Evolutionary conservation across 2,888 invertebrate species (phyloP).

Genomic region (Adelphocoris suturalis): DNA sequence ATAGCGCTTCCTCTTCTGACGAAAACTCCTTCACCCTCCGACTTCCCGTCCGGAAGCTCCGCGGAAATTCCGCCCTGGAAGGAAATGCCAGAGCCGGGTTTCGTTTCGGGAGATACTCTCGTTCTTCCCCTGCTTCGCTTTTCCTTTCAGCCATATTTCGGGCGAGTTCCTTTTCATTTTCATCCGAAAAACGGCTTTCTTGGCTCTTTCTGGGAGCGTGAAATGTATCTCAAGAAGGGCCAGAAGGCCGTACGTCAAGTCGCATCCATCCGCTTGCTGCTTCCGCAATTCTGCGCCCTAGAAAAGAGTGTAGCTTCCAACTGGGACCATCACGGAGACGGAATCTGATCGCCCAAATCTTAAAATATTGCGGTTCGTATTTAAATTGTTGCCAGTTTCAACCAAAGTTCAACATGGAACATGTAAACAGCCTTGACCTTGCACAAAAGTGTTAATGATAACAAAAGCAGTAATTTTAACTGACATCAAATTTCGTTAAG

Average conservation of each 20-base stretch:
- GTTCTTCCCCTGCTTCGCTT: not conserved
- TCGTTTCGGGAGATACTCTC: not conserved
- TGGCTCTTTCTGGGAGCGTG: not conserved
- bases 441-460: too few relatives aligned
- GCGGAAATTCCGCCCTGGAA: constrained; percentile 9
- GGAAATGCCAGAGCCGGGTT: constrained; percentile 3
- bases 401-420: too few relatives aligned
- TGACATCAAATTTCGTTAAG: too few relatives aligned
- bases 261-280: not conserved
- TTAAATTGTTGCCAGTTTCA: too few relatives aligned
- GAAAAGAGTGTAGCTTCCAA: not conserved
- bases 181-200: constrained; percentile 19
- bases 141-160: not conserved
- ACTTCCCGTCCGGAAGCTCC: not conserved
- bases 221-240: constrained; percentile 11
- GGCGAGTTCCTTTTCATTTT: not conserved
- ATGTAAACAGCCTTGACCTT: too few relatives aligned
- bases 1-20: not conserved
- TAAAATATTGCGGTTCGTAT: too few relatives aligned
- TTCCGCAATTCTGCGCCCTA: not conserved
- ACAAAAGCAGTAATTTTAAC: too few relatives aligned
- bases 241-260: constrained; percentile 1
- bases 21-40: not conserved
- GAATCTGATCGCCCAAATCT: too few relatives aligned
- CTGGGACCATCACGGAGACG: too few relatives aligned